Evolutionary conservation across 2,797 vertebrate genomes (phyloP).

Genomic region (Tenualosa thibaudeaui): DNA sequence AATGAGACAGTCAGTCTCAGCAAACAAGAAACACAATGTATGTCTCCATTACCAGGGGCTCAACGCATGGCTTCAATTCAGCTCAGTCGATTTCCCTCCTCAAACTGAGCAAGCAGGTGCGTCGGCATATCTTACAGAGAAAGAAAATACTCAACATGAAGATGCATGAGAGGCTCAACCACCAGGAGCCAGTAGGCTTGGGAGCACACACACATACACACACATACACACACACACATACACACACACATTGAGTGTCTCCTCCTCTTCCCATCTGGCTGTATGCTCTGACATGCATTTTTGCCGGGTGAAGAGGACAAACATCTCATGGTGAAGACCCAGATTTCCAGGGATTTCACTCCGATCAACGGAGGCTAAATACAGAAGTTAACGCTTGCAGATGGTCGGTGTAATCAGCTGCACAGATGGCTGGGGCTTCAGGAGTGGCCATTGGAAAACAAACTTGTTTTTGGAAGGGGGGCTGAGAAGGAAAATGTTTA

Average conservation of each 20-base stretch:
- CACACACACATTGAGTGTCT: not conserved
- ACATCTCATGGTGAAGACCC: conserved; percentile 51
- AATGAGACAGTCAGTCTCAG: not conserved
- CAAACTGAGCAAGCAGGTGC: conserved; percentile 18
- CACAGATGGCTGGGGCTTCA: conserved; percentile 36
- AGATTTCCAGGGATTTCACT: conserved; percentile 59
- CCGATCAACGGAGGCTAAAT: conserved; percentile 55
- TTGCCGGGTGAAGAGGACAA: conserved; percentile 48
- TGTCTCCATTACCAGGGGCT: not conserved
- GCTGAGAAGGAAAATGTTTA: not conserved
- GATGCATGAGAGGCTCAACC: not conserved
- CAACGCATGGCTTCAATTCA: not conserved
- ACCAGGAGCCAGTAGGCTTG: not conserved
- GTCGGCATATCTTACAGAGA: not conserved
- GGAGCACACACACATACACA: not conserved
- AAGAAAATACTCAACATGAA: not conserved
- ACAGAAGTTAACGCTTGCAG: conserved; percentile 51
- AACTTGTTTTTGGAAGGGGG: conserved; percentile 14
- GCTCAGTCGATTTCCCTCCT: not conserved
- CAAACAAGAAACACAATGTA: conserved; percentile 15
- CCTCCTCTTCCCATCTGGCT: conserved; percentile 66
- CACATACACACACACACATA: not conserved
- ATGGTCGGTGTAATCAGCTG: conserved; percentile 52
- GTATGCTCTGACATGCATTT: conserved; percentile 61
- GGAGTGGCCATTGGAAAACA: conserved; percentile 43